These are phyloP conservation scores for Sebastes diaconus DNA, from an alignment of 2,797 vertebrate species.

Conservation along the genomic window DNA sequence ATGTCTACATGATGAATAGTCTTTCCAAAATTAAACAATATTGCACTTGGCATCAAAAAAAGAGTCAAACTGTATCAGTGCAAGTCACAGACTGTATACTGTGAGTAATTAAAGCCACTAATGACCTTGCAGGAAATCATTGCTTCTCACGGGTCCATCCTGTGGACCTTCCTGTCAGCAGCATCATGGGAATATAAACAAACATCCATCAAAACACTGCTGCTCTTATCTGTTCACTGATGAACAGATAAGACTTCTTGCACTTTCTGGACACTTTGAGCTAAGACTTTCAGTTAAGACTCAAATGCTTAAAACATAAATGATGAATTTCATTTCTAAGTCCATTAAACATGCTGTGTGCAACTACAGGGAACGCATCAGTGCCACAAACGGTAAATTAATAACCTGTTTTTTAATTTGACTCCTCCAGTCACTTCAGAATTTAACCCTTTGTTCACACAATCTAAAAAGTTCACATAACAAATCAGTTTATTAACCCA, in stretches of 20 bases:
- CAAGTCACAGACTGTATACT: not conserved
- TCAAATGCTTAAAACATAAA: not conserved
- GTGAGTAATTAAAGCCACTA: conserved; percentile 23
- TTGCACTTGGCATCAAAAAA: not conserved
- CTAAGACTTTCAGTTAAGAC: not conserved
- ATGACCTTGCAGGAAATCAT: conserved; percentile 67
- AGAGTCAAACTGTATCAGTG: not conserved
- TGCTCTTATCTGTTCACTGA: conserved; percentile 49
- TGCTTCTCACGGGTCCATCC: conserved; percentile 55
- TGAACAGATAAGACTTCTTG: not conserved
- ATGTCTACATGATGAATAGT: not conserved
- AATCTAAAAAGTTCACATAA: not conserved
- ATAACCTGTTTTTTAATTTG: not conserved
- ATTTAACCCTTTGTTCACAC: not conserved
- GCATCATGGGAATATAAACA: conserved; percentile 54
- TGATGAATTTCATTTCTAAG: not conserved
- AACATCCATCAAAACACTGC: conserved; percentile 42
- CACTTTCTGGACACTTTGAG: not conserved
- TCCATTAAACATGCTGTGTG: not conserved
- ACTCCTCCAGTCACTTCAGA: not conserved
- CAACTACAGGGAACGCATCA: not conserved
- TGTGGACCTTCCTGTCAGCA: conserved; percentile 49
- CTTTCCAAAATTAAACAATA: not conserved
- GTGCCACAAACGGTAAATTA: not conserved
- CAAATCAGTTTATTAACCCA: not conserved